Conservation (phyloP, 2,113 vertebrate species). For the Eubucco bourcierii region DNA sequence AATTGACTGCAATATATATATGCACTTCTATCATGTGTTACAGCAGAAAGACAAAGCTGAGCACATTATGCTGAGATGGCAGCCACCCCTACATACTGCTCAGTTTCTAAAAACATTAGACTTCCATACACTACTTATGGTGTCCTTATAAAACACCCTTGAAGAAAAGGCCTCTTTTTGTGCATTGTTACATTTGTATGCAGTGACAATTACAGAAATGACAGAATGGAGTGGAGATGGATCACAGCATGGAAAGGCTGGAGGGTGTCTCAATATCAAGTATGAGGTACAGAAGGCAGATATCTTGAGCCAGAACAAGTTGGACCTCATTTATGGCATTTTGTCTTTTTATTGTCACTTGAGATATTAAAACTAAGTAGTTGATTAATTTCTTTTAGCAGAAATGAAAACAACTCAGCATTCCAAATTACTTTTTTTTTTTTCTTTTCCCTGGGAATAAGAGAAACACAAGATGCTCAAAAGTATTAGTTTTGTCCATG, state of each 20-base stretch:
- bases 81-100: not conserved
- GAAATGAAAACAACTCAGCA: not conserved
- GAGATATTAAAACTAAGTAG: not conserved
- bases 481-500: not conserved
- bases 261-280: not conserved
- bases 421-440: accelerated
- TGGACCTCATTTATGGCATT: not conserved
- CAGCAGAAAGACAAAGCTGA: not conserved
- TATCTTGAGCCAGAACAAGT: not conserved
- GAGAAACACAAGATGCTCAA: not conserved
- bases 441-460: not conserved
- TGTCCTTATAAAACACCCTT: not conserved
- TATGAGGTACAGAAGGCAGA: not conserved
- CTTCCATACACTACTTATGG: not conserved
- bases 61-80: accelerated
- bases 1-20: not conserved
- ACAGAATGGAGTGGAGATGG: not conserved
- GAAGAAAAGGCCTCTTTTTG: not conserved
- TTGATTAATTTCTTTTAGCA: not conserved
- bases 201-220: constrained; percentile 32
- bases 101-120: not conserved
- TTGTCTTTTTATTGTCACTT: constrained; percentile 11
- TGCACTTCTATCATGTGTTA: not conserved
- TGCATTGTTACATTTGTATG: not conserved
- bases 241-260: not conserved